phyloP scores from a whole-genome alignment of 2,888 invertebrate species.

The Malthinus seriepunctatus region DNA sequence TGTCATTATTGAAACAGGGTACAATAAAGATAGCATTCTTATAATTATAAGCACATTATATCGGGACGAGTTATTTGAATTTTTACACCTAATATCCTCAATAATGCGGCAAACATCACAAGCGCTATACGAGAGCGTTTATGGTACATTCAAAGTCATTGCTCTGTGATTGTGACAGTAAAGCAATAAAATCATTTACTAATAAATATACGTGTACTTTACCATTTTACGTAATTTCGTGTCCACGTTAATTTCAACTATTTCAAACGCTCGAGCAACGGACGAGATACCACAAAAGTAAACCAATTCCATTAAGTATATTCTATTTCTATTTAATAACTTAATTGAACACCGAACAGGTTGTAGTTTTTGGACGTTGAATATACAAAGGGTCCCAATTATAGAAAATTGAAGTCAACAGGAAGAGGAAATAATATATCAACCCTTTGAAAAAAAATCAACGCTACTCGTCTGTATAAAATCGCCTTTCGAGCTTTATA shows the following conservation, averaged over 20 bases:
- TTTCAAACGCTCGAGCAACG: no score
- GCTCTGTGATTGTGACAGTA: slow-evolving; percentile 18
- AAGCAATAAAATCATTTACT: slow-evolving; percentile 20
- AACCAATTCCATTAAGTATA: background rate
- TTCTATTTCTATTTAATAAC: background rate
- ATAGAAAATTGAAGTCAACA: slow-evolving; percentile 14
- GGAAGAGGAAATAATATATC: slow-evolving; percentile 27
- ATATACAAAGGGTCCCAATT: slow-evolving; percentile 8
- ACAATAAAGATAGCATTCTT: slow-evolving; percentile 22
- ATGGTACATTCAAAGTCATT: slow-evolving; percentile 18
- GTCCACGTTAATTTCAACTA: background rate
- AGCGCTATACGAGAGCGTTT: slow-evolving; percentile 11
- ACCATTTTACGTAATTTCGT: background rate
- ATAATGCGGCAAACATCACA: slow-evolving; percentile 27
- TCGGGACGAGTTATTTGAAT: slow-evolving; percentile 19
- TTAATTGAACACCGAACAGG: background rate
- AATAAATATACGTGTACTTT: background rate
- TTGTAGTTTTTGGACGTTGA: background rate
- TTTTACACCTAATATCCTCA: slow-evolving; percentile 29
- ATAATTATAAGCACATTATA: slow-evolving; percentile 12
- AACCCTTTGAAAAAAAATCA: slow-evolving; percentile 20
- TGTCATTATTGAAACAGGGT: background rate
- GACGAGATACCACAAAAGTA: no score
- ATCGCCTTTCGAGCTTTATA: no score
- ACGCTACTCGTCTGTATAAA: slow-evolving; percentile 17